phyloP scores from a whole-genome alignment of 2,113 vertebrate genomes.

The Astur gentilis region DNA sequence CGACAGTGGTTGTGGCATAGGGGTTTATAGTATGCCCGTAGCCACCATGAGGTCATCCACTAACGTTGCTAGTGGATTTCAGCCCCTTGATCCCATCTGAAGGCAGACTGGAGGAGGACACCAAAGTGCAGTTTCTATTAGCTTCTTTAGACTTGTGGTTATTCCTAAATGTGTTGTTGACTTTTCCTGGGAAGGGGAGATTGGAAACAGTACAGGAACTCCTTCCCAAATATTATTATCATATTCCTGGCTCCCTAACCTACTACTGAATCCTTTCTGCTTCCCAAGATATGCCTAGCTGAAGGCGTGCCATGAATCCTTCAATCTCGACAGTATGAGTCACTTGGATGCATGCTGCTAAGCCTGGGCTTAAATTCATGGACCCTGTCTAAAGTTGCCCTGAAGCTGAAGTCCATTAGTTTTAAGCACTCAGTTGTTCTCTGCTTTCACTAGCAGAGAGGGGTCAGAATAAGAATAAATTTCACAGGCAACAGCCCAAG shows the following conservation, averaged over 20 bases:
- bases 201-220: background rate
- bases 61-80: background rate
- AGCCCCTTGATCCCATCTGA: background rate
- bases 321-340: background rate
- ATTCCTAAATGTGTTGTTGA: background rate
- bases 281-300: background rate
- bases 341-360: background rate
- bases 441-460: background rate
- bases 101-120: background rate
- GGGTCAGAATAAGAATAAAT: conserved; percentile 6
- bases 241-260: background rate
- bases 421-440: background rate
- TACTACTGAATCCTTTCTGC: background rate
- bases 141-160: background rate
- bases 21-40: background rate
- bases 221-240: background rate
- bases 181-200: background rate
- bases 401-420: conserved; percentile 4
- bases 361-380: conserved; percentile 7
- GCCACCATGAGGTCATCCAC: background rate
- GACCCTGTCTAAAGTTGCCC: background rate
- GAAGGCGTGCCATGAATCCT: background rate
- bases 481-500: background rate
- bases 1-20: background rate
- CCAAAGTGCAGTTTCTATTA: background rate